A percentile compares a stretch with the other conserved stretches of the same genome.
Evolutionary conservation across 1,140 invertebrate genomes (phyloP).

Genomic region (Neodiprion lecontei): DNA sequence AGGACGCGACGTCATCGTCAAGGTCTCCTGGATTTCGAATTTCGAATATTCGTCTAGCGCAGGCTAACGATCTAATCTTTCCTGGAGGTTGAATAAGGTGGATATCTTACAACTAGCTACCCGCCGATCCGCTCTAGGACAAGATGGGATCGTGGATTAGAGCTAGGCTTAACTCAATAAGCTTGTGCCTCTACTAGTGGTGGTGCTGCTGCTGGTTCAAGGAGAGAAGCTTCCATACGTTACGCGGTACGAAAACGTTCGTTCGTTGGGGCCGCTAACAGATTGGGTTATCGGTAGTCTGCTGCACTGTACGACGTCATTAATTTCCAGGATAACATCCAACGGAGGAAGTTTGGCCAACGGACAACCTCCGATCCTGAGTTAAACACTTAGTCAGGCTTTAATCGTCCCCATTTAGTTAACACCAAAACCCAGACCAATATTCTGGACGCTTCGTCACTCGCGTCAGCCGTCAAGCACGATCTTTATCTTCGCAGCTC

Average conservation of each 20-base stretch:
- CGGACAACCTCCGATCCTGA: not conserved
- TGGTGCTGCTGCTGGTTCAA: not conserved
- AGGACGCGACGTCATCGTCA: no score
- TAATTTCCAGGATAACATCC: not conserved
- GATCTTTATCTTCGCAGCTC: no score
- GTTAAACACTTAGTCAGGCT: no score
- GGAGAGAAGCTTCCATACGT: not conserved
- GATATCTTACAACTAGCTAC: constrained; percentile 28
- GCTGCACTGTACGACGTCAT: not conserved
- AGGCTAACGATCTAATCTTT: not conserved
- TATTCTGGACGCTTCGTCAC: no score
- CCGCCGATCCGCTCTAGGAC: constrained; percentile 31
- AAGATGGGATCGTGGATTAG: constrained; percentile 36
- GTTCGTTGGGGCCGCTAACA: not conserved
- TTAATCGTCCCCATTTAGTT: no score
- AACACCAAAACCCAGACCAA: no score
- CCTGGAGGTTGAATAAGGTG: not conserved
- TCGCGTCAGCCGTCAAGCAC: no score
- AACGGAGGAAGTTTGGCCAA: not conserved
- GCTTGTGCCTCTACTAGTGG: constrained; percentile 17
- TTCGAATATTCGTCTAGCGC: not conserved
- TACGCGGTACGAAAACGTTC: not conserved
- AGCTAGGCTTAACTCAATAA: constrained; percentile 35
- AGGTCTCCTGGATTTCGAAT: no score
- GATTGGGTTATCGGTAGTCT: constrained; percentile 4